Evolutionary conservation across 2,113 vertebrate genomes (phyloP).

Genomic region (Jacana jacana): DNA sequence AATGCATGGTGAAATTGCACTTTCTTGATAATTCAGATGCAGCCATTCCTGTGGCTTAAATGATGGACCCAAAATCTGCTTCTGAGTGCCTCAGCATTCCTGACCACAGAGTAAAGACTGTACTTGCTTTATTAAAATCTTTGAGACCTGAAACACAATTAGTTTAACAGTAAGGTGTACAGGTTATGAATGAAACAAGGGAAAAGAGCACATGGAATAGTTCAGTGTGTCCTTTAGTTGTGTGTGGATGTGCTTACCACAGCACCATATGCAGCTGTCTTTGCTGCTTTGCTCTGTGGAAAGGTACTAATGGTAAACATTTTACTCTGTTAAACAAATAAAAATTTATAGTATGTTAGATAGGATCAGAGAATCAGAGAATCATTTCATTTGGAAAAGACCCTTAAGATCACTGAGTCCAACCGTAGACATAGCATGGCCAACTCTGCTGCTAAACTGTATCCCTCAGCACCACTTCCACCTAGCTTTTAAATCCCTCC

Average conservation of each 20-base stretch:
- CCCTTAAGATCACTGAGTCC: rapidly evolving
- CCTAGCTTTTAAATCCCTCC: rapidly evolving
- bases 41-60: neutral
- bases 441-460: too few species aligned
- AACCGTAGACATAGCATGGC: neutral
- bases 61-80: neutral
- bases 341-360: neutral
- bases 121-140: neutral
- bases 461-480: rapidly evolving
- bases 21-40: neutral
- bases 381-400: neutral
- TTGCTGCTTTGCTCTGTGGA: neutral
- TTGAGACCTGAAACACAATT: neutral
- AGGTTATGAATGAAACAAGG: neutral
- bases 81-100: neutral
- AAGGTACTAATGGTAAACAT: neutral
- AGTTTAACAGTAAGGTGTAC: too few species aligned
- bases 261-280: neutral
- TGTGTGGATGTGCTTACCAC: neutral
- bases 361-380: neutral
- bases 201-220: rapidly evolving
- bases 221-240: neutral
- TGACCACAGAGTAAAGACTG: neutral
- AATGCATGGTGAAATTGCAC: neutral
- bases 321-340: neutral